Evolutionary conservation across 1,140 invertebrate species (phyloP).

Genomic region (Limonius californicus): DNA sequence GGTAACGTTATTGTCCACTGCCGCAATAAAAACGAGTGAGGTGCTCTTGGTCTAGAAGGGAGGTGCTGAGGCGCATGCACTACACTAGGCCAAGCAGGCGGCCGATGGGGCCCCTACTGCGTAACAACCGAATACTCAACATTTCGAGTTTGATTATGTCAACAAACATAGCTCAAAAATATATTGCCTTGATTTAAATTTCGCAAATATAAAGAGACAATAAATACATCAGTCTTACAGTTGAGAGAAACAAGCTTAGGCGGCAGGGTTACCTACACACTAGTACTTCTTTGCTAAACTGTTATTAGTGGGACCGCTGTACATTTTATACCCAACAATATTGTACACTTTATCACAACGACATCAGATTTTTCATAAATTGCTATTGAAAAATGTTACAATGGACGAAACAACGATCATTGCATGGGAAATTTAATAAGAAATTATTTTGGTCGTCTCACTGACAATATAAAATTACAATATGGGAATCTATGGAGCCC

Average conservation of each 20-base stretch:
- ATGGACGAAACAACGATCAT: no score
- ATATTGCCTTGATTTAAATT: constrained; percentile 45
- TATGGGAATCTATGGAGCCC: no score
- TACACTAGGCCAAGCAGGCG: constrained; percentile 27
- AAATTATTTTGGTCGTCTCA: no score
- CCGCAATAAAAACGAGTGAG: constrained; percentile 34
- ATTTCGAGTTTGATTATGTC: constrained; percentile 35
- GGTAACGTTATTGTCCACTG: constrained; percentile 43
- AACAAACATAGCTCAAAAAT: constrained; percentile 47
- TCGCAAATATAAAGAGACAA: constrained; percentile 42
- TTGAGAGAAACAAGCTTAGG: constrained; percentile 28
- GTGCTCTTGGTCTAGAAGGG: constrained; percentile 35
- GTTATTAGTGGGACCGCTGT: no score
- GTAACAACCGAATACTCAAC: constrained; percentile 26
- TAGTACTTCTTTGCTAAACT: background rate
- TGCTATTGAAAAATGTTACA: no score
- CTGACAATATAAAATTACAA: no score
- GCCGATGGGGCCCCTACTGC: constrained; percentile 23
- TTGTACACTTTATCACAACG: no score
- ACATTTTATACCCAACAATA: no score
- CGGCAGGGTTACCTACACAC: constrained; percentile 19
- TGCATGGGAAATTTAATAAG: no score
- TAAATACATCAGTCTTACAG: constrained; percentile 42
- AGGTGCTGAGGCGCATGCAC: constrained; percentile 28
- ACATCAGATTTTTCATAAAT: no score